These are phyloP conservation scores for Anisognathus igniventris DNA, from an alignment of 2,797 vertebrate genomes.

Conservation along the genomic window DNA sequence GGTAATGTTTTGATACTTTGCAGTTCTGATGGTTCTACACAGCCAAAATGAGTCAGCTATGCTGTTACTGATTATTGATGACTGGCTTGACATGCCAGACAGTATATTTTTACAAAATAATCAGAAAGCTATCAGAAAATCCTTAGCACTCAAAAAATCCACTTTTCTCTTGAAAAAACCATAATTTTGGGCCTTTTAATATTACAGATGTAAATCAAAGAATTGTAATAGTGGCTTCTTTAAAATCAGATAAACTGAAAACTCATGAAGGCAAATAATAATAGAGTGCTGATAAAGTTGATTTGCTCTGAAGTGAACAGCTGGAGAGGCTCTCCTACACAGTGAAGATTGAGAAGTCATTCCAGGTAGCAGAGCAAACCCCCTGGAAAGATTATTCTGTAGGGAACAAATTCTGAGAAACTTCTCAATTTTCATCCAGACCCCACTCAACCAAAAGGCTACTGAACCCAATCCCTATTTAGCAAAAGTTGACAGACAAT, in stretches of 20 bases:
- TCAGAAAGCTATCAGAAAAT: background rate
- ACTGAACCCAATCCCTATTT: background rate
- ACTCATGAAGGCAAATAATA: background rate
- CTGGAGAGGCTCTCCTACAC: background rate
- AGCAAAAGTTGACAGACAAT: background rate
- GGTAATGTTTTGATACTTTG: background rate
- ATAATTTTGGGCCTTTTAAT: background rate
- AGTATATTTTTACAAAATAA: background rate
- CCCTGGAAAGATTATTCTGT: background rate
- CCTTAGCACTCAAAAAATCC: background rate
- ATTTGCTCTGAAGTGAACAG: background rate
- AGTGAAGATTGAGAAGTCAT: background rate
- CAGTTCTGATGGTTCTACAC: background rate
- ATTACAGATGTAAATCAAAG: background rate
- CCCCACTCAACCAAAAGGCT: background rate
- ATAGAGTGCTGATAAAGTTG: background rate
- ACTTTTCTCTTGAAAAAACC: background rate
- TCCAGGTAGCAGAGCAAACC: background rate
- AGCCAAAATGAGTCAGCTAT: background rate
- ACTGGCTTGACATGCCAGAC: background rate
- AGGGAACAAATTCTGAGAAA: background rate
- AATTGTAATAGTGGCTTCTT: background rate
- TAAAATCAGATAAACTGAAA: background rate
- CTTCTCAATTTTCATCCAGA: background rate
- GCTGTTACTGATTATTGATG: background rate